Percentiles rank a stretch among this genome's conserved stretches.
phyloP scores from a whole-genome alignment of 2,113 vertebrate species.

The Apistogramma diplotaenia region DNA sequence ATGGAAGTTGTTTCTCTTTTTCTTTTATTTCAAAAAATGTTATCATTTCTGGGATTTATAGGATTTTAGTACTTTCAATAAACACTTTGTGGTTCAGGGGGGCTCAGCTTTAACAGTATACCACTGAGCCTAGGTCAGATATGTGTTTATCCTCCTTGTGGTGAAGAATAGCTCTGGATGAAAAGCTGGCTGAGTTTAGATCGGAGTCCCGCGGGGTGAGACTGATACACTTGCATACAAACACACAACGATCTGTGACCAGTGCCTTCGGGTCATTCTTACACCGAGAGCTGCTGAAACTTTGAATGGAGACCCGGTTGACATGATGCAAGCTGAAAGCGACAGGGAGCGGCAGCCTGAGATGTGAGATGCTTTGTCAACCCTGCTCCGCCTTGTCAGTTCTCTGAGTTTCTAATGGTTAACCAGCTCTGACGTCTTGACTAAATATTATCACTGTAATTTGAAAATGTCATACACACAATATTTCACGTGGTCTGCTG shows the following conservation, averaged over 20 bases:
- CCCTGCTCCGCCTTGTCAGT: constrained; percentile 51
- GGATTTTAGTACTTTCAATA: not conserved
- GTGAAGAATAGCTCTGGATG: constrained; percentile 11
- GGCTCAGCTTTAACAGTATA: constrained; percentile 1
- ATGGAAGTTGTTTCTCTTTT: not conserved
- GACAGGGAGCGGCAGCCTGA: constrained; percentile 29
- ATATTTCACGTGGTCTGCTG: not conserved
- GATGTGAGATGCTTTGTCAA: constrained; percentile 51
- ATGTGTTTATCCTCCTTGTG: constrained; percentile 36
- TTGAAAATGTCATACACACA: constrained; percentile 7
- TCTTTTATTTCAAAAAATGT: not conserved
- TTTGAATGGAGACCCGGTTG: constrained; percentile 32
- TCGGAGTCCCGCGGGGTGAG: constrained; percentile 30
- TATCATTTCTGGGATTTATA: not conserved
- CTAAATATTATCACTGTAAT: constrained; percentile 60
- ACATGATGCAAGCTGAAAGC: constrained; percentile 60
- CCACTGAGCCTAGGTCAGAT: constrained; percentile 32
- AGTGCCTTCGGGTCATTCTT: constrained; percentile 36
- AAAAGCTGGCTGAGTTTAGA: constrained; percentile 33
- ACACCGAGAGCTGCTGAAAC: constrained; percentile 20
- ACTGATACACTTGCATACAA: constrained; percentile 26
- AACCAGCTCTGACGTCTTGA: constrained; percentile 54
- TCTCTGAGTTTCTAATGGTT: constrained; percentile 33
- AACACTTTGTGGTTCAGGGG: constrained; percentile 3
- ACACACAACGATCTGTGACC: constrained; percentile 48